phyloP scores from a whole-genome alignment of 2,797 vertebrate species.

The Acanthiza pusilla region DNA sequence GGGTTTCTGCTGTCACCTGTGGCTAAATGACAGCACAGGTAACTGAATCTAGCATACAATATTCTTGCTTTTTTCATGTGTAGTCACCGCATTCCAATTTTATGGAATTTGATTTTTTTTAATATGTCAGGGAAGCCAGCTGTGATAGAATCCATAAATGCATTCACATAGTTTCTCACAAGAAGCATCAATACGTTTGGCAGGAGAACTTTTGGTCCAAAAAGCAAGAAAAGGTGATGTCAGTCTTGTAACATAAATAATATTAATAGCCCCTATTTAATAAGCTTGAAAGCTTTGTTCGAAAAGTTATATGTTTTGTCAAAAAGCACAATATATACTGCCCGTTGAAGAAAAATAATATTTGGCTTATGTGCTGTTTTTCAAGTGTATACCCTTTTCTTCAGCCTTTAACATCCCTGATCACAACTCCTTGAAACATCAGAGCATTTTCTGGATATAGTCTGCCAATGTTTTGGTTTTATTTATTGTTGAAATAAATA shows the following conservation, averaged over 20 bases:
- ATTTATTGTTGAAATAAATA: not conserved
- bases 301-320: not conserved
- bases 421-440: not conserved
- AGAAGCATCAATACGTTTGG: not conserved
- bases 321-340: not conserved
- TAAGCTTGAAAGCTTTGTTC: not conserved
- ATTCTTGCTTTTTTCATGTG: not conserved
- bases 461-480: not conserved
- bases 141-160: not conserved
- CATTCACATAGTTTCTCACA: not conserved
- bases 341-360: not conserved
- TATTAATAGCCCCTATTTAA: not conserved
- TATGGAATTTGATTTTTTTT: not conserved
- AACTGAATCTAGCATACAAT: not conserved
- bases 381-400: not conserved
- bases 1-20: not conserved
- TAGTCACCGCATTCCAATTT: not conserved
- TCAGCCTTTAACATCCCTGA: not conserved
- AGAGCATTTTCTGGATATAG: not conserved
- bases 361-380: not conserved
- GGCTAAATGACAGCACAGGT: not conserved
- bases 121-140: not conserved
- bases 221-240: not conserved
- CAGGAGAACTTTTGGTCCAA: not conserved
- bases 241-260: not conserved